A percentile compares a stretch with the other conserved stretches of the same genome.
These are phyloP conservation scores for Emydura subglobosa DNA, from an alignment of 2,113 vertebrate species.

Conservation along the genomic window DNA sequence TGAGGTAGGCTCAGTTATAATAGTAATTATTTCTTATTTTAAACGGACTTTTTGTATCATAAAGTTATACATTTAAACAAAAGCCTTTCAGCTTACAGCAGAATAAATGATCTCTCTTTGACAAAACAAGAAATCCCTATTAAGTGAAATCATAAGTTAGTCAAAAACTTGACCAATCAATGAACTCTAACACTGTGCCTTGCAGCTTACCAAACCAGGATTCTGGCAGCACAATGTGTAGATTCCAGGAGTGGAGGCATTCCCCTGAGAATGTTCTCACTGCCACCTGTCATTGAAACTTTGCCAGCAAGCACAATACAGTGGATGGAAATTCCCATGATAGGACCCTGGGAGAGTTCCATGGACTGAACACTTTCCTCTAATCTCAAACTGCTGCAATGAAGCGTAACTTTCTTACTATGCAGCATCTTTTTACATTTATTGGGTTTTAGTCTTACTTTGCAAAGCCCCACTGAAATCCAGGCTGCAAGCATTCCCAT, in stretches of 20 bases:
- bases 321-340: background rate
- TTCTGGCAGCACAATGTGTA: background rate
- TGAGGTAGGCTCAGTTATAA: too few species aligned
- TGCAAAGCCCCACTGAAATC: background rate
- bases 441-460: background rate
- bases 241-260: background rate
- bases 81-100: background rate
- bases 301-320: background rate
- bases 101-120: background rate
- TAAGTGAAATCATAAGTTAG: background rate
- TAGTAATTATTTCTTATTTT: background rate
- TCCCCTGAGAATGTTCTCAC: background rate
- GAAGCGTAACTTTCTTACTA: background rate
- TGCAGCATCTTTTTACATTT: background rate
- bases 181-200: background rate
- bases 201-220: background rate
- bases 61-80: background rate
- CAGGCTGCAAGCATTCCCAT: background rate
- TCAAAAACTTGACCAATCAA: background rate
- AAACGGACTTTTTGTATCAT: background rate
- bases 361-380: background rate
- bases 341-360: background rate
- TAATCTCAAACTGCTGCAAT: background rate
- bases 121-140: background rate
- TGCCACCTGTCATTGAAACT: background rate